Conservation (phyloP, 2,113 vertebrate species). For the Paedocypris sp. region DNA sequence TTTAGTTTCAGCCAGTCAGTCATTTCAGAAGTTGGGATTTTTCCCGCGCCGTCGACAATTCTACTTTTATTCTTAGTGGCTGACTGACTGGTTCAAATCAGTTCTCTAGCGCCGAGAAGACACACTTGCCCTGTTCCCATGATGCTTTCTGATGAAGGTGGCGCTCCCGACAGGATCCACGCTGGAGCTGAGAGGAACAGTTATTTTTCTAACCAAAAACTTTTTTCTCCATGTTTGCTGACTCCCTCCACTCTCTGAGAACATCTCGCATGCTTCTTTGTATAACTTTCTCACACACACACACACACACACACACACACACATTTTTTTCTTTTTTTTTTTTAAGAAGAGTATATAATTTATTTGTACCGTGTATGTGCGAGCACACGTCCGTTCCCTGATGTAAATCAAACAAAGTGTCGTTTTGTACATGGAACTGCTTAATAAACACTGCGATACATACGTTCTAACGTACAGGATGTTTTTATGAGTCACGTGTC, state of each 20-base stretch:
- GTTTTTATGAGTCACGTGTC: slow-evolving; percentile 62
- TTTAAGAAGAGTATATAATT: slow-evolving; percentile 14
- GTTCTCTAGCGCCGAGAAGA: too few relatives aligned
- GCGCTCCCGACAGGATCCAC: too few relatives aligned
- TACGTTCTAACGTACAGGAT: not conserved
- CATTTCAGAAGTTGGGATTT: too few relatives aligned
- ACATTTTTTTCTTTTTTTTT: too few relatives aligned
- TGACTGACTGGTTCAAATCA: too few relatives aligned
- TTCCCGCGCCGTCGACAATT: too few relatives aligned
- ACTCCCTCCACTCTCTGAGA: too few relatives aligned
- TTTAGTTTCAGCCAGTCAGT: not conserved
- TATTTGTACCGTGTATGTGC: slow-evolving; percentile 11
- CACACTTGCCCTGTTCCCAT: too few relatives aligned
- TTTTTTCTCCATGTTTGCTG: too few relatives aligned
- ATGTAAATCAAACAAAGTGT: not conserved
- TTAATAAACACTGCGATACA: slow-evolving; percentile 22
- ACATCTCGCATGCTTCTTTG: too few relatives aligned
- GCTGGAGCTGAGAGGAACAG: not conserved
- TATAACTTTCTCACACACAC: not conserved
- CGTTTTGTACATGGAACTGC: slow-evolving; percentile 17
- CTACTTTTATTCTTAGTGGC: too few relatives aligned
- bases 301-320: not conserved
- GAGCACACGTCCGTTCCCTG: not conserved
- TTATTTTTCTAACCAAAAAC: slow-evolving; percentile 5
- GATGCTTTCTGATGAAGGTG: not conserved